Percentiles rank a stretch among this genome's conserved stretches.
Evolutionary conservation across 2,797 vertebrate species (phyloP).

Genomic region (Melanotaenia pygmaea): DNA sequence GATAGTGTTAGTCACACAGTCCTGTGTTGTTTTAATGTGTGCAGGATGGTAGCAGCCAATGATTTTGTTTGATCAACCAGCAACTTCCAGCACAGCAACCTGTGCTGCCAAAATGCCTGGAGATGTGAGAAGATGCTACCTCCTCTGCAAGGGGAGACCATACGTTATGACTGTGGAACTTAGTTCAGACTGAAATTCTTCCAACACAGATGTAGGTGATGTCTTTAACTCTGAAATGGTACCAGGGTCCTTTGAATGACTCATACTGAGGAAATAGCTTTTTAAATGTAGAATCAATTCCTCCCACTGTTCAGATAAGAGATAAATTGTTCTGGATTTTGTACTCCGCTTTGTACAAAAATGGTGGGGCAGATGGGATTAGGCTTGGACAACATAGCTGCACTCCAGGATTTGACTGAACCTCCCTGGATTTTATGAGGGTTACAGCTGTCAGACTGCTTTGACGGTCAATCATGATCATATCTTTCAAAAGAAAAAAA

Average conservation of each 20-base stretch:
- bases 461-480: conserved; percentile 11
- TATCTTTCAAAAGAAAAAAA: neutral
- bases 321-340: conserved; percentile 13
- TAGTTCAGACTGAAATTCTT: conserved; percentile 6
- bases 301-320: neutral
- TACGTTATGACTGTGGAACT: conserved; percentile 1
- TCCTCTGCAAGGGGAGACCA: neutral
- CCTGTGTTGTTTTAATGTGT: neutral
- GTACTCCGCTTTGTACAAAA: conserved; percentile 1
- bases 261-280: conserved; percentile 12
- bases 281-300: conserved; percentile 12
- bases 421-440: conserved; percentile 41
- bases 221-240: conserved; percentile 11
- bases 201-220: conserved; percentile 14
- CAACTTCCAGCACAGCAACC: conserved; percentile 4
- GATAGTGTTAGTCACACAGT: neutral
- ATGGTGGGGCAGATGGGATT: conserved; percentile 52
- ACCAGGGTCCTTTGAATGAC: conserved; percentile 6
- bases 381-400: conserved; percentile 43
- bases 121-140: neutral
- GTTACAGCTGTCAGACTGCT: conserved; percentile 39
- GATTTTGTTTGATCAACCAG: conserved; percentile 7
- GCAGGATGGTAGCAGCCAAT: neutral
- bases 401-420: conserved; percentile 37
- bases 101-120: neutral